These are phyloP conservation scores for Clistopyga incitator DNA, from an alignment of 2,888 invertebrate genomes.

Conservation along the genomic window DNA sequence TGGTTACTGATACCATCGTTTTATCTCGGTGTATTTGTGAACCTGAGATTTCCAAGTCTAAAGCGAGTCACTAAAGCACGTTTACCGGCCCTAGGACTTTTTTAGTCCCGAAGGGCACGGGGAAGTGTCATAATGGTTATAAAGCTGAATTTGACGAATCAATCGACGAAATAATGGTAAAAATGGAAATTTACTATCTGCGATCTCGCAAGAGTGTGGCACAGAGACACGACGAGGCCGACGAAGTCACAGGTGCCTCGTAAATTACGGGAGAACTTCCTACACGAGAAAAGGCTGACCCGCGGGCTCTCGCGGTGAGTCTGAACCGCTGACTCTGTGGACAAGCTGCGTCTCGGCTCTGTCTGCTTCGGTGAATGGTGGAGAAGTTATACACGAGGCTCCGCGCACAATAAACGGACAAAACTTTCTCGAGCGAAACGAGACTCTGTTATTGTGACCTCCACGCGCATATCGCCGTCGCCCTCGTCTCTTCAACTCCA, in stretches of 20 bases:
- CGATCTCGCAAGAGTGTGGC: slow-evolving; percentile 34
- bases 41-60: too few species aligned
- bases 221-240: slow-evolving; percentile 42
- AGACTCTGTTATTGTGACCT: slow-evolving; percentile 12
- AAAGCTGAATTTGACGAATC: slow-evolving; percentile 16
- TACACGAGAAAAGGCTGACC: slow-evolving; percentile 54
- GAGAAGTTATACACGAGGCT: slow-evolving; percentile 17
- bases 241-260: slow-evolving; percentile 58
- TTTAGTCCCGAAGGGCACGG: background rate
- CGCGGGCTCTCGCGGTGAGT: slow-evolving; percentile 10
- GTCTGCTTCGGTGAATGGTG: slow-evolving; percentile 57
- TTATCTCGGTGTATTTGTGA: too few species aligned
- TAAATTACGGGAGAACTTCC: slow-evolving; percentile 60
- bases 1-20: too few species aligned
- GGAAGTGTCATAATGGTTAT: background rate
- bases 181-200: slow-evolving; percentile 25
- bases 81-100: too few species aligned
- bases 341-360: slow-evolving; percentile 53
- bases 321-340: slow-evolving; percentile 17
- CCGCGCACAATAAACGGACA: slow-evolving; percentile 52
- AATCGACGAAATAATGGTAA: background rate
- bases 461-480: background rate
- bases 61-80: too few species aligned
- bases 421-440: slow-evolving; percentile 61
- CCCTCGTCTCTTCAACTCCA: background rate